Evolutionary conservation across 2,113 vertebrate genomes (phyloP), one percentile per base, ranked within the genome.

Genomic region (Oceanites oceanicus): DNA sequence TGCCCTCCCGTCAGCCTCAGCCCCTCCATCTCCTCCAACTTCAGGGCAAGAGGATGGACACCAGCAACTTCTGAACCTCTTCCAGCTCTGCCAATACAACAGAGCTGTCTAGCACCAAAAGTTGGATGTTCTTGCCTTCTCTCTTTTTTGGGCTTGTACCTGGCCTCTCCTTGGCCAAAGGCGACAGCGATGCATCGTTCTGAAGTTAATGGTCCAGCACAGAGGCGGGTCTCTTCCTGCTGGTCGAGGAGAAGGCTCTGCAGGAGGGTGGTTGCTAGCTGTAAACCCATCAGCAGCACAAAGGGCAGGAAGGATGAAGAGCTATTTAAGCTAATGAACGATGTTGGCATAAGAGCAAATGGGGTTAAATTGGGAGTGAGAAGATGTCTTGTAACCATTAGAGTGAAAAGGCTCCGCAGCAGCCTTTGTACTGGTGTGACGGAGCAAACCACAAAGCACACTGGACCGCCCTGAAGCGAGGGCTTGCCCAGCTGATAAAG

Each of bases 231-330:
- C 56, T 59, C 16, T 88, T 85, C 88, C 84, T 80, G 66, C 61
- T 45, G 70, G 55, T 40, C 0, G 18, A 86, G 79, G 71, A 95
- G 70, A 74, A 90, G 65, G 78, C 58, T 38, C 26, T 12, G 23
- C 0, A 21, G 71, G 58, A 94, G 70, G 53, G 27, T 0, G 70
- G 84, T 58, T 96, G 93, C 94, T 96, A 94, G 87, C 86, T 89
- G 89, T 96, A 96, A 97, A 97, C 27, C 42, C 77, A 95, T 85
- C 91, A 91, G 52, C 78, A 66, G 83, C 68, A 65, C 49, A 74
- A 95, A 94, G 67, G 56, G 73, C 95, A 96, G 62, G 66, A 88
- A 96, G 77, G 87, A 85, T 68, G 87, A 76, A 88, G 49, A 87
- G 93, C 77, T 50, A n/a, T 68, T 96, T 68, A 40, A 92, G 27